phyloP scores from a whole-genome alignment of 2,888 invertebrate species.

The Andrena haemorrhoa region DNA sequence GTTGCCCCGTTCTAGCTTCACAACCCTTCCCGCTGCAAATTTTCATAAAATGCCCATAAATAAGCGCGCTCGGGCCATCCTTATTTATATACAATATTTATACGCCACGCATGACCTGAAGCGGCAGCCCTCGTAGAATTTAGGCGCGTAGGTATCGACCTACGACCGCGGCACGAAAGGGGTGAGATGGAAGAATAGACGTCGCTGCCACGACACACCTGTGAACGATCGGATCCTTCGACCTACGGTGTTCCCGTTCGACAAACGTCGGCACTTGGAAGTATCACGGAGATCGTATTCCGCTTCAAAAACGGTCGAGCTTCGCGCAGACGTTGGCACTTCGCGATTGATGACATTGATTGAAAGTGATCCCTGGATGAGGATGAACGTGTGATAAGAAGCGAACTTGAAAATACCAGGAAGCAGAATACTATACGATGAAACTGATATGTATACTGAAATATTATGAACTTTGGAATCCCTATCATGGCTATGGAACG shows the following conservation, averaged over 20 bases:
- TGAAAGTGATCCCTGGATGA: slow-evolving; percentile 1
- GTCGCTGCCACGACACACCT: slow-evolving; percentile 66
- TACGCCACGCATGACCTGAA: slow-evolving; percentile 79
- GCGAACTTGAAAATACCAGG: background rate
- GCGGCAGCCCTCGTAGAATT: slow-evolving; percentile 60
- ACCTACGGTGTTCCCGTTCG: slow-evolving; percentile 31
- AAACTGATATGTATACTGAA: too few species aligned
- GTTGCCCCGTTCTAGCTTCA: slow-evolving; percentile 19
- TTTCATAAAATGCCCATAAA: slow-evolving; percentile 83
- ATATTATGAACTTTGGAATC: too few species aligned
- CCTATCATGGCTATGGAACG: too few species aligned
- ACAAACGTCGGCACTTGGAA: slow-evolving; percentile 34
- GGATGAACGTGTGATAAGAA: background rate
- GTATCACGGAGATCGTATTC: slow-evolving; percentile 33
- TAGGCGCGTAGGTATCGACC: slow-evolving; percentile 48
- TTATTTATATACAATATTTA: slow-evolving; percentile 83
- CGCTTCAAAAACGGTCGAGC: slow-evolving; percentile 22
- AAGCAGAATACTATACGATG: too few species aligned
- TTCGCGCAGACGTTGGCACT: slow-evolving; percentile 14
- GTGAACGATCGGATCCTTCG: slow-evolving; percentile 63
- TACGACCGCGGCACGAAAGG: slow-evolving; percentile 29
- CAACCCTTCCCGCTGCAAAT: slow-evolving; percentile 64
- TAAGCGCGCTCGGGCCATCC: slow-evolving; percentile 73
- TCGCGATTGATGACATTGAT: background rate
- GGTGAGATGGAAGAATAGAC: slow-evolving; percentile 53